Evolutionary conservation across 2,888 invertebrate genomes (phyloP).

Genomic region (Lepidonotus clava): DNA sequence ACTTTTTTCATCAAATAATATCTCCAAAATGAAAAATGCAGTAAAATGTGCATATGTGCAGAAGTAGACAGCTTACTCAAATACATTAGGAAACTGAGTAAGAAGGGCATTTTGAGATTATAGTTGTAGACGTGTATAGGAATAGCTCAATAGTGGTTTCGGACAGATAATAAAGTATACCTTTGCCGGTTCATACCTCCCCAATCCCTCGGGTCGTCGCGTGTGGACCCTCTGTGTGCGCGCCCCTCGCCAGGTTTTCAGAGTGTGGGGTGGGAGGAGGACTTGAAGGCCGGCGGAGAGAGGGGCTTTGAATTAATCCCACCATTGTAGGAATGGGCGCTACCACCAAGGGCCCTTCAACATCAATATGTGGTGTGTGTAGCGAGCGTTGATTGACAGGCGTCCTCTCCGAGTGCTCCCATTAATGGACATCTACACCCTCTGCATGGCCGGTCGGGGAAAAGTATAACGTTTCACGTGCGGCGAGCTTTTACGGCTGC

Average conservation of each 20-base stretch:
- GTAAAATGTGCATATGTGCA: too few relatives aligned
- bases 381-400: slow-evolving; percentile 13
- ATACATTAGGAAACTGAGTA: too few relatives aligned
- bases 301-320: slow-evolving; percentile 35
- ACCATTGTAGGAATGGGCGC: slow-evolving; percentile 27
- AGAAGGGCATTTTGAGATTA: too few relatives aligned
- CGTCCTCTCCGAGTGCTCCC: slow-evolving; percentile 32
- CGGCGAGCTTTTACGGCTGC: neutral
- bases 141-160: too few relatives aligned
- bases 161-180: too few relatives aligned
- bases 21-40: too few relatives aligned
- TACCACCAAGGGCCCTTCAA: slow-evolving; percentile 31
- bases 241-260: neutral
- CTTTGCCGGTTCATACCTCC: too few relatives aligned
- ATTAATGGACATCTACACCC: slow-evolving; percentile 39
- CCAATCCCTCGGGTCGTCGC: too few relatives aligned
- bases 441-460: neutral
- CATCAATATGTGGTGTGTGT: slow-evolving; percentile 34
- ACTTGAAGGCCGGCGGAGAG: neutral
- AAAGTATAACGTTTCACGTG: slow-evolving; percentile 19
- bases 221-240: neutral
- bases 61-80: too few relatives aligned
- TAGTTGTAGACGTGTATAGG: too few relatives aligned
- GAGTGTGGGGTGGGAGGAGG: neutral
- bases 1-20: too few relatives aligned